Conservation (phyloP, 2,888 invertebrate species). For the Zhuqinia jingwanae region DNA sequence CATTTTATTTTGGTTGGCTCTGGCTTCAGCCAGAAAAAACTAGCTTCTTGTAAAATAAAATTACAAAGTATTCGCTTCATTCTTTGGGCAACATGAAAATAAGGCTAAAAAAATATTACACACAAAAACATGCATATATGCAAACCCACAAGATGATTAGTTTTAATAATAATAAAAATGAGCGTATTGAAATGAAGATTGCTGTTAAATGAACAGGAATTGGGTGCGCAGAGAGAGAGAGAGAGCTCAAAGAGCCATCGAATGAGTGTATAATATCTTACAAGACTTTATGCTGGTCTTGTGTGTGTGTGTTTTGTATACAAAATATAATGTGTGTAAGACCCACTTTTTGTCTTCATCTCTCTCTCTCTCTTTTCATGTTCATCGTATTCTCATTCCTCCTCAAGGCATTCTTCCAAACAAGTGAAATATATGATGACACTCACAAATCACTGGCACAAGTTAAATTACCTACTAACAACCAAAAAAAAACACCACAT, state of each 20-base stretch:
- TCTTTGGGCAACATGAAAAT: not conserved
- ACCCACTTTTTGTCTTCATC: conserved; percentile 30
- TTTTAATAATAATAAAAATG: conserved; percentile 25
- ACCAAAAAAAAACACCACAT: not conserved
- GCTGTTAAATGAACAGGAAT: not conserved
- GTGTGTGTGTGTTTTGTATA: not conserved
- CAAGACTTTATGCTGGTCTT: too few relatives aligned
- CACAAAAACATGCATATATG: not conserved
- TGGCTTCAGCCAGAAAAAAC: conserved; percentile 9
- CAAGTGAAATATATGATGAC: conserved; percentile 63
- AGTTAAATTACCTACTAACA: conserved; percentile 45
- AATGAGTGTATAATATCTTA: too few relatives aligned
- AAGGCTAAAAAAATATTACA: not conserved
- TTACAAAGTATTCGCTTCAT: not conserved
- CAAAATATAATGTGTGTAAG: not conserved
- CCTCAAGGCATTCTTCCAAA: conserved; percentile 59
- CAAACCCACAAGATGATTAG: not conserved
- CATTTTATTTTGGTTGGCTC: conserved; percentile 24
- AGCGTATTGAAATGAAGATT: not conserved
- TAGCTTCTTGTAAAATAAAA: not conserved
- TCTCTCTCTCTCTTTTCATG: too few relatives aligned
- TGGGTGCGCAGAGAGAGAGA: not conserved
- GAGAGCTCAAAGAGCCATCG: too few relatives aligned
- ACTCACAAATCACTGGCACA: conserved; percentile 62
- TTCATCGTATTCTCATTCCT: conserved; percentile 22